phyloP scores from a whole-genome alignment of 2,888 invertebrate species.

The Ptilodon capucinus region DNA sequence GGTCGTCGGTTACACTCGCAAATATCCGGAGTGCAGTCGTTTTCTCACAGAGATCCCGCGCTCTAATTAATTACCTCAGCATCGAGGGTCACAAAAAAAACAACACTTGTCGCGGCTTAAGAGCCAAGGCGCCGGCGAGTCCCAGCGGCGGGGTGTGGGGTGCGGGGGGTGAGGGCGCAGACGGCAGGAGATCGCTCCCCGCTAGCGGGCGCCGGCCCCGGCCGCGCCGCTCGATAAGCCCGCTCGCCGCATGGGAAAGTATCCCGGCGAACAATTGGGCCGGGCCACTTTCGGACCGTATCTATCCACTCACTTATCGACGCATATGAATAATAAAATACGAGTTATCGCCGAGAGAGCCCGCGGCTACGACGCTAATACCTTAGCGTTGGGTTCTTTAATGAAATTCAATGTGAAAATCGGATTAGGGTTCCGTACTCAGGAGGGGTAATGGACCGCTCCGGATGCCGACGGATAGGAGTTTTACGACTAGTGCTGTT shows the following conservation, averaged over 20 bases:
- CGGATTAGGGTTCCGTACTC: conserved; percentile 18
- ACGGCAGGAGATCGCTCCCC: conserved; percentile 6
- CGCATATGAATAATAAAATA: conserved; percentile 49
- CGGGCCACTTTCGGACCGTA: conserved; percentile 33
- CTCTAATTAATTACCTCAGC: conserved; percentile 75
- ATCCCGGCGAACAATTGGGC: conserved; percentile 28
- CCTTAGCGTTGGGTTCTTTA: conserved; percentile 18
- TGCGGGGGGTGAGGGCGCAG: conserved; percentile 13
- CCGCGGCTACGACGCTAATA: conserved; percentile 12
- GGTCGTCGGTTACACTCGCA: conserved; percentile 34
- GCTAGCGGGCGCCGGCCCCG: conserved; percentile 59
- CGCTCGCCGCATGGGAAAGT: conserved; percentile 50
- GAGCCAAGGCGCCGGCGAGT: conserved; percentile 69
- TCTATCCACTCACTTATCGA: conserved; percentile 39
- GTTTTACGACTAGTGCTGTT: conserved; percentile 24
- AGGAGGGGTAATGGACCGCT: not conserved
- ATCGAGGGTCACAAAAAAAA: conserved; percentile 65
- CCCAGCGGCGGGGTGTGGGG: conserved; percentile 15
- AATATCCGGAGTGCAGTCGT: conserved; percentile 38
- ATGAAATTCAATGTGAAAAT: conserved; percentile 34
- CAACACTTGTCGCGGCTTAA: conserved; percentile 69
- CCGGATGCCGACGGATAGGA: conserved; percentile 13
- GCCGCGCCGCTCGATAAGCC: conserved; percentile 59
- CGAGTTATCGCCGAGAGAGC: conserved; percentile 32
- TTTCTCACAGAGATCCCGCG: conserved; percentile 52